phyloP scores from a whole-genome alignment of 2,113 vertebrate genomes.

The Tor tambroides region DNA sequence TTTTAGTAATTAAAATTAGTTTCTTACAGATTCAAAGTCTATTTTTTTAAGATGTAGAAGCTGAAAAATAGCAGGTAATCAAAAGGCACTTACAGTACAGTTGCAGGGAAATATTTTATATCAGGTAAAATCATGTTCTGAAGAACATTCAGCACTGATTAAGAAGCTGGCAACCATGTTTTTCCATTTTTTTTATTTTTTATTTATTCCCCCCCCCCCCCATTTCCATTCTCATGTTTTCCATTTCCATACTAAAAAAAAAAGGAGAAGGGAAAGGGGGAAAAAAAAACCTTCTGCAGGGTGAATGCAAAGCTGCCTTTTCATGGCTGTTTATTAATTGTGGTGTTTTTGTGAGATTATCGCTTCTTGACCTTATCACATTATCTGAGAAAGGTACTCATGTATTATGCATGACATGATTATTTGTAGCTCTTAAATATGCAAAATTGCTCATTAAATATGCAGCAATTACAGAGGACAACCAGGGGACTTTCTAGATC shows the following conservation, averaged over 20 bases:
- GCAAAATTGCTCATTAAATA: constrained; percentile 3
- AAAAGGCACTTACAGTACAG: background rate
- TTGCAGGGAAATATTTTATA: background rate
- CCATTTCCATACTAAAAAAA: background rate
- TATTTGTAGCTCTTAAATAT: constrained; percentile 3
- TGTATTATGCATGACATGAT: constrained; percentile 2
- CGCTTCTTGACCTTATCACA: background rate
- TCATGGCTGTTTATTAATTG: background rate
- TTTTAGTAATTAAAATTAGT: background rate
- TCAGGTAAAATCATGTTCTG: background rate
- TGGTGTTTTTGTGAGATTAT: background rate
- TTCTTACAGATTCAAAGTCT: background rate
- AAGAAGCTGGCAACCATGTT: too few relatives aligned
- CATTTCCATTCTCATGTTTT: background rate
- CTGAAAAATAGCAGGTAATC: background rate
- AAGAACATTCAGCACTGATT: background rate
- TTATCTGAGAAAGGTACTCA: constrained; percentile 7
- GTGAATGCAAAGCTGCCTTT: background rate
- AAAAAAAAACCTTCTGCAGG: background rate
- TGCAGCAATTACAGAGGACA: constrained; percentile 16
- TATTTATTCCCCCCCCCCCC: too few relatives aligned
- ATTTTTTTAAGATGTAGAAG: background rate
- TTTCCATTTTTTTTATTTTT: too few relatives aligned
- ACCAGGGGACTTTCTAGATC: background rate
- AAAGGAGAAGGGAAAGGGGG: too few relatives aligned